Evolutionary conservation across 1,140 invertebrate genomes (phyloP).

Genomic region (Drosophila pachea): DNA sequence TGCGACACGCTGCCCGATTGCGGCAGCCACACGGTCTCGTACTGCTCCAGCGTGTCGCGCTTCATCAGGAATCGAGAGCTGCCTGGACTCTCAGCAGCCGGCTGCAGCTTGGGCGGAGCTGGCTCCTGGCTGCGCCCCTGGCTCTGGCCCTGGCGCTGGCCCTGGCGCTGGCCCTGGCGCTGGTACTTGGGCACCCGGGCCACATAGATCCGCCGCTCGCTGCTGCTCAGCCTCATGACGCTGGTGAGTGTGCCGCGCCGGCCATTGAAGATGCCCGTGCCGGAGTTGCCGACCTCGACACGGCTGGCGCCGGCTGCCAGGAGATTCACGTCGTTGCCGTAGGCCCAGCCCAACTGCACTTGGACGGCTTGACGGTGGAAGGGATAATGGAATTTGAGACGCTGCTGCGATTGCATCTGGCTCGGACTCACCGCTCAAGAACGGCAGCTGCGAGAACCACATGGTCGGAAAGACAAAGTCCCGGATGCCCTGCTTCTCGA

Average conservation of each 20-base stretch:
- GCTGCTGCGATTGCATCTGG: neutral
- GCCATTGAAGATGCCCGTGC: conserved; percentile 79
- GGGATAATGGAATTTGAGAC: neutral
- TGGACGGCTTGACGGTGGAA: conserved; percentile 77
- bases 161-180: neutral
- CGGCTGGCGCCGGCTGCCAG: conserved; percentile 79
- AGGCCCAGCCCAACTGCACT: conserved; percentile 80
- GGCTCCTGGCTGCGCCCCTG: neutral
- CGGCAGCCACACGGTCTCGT: conserved; percentile 39
- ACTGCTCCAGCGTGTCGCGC: conserved; percentile 50
- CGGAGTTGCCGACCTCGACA: conserved; percentile 68
- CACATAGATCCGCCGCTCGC: conserved; percentile 52
- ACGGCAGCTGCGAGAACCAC: conserved; percentile 87
- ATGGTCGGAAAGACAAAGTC: conserved; percentile 86
- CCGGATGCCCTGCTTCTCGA: conserved; percentile 79
- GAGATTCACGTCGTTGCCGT: conserved; percentile 80
- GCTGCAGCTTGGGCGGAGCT: too few relatives aligned
- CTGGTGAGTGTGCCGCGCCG: conserved; percentile 43
- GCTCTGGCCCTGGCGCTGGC: neutral
- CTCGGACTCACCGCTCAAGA: conserved; percentile 82
- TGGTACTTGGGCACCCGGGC: conserved; percentile 56
- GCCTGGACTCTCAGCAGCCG: neutral
- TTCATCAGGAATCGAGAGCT: conserved; percentile 46
- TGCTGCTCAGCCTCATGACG: conserved; percentile 41
- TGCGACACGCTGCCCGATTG: neutral